A percentile compares a stretch with the other conserved stretches of the same genome.
Conservation (phyloP, 1,140 invertebrate genomes). For the Cherax destructor region DNA sequence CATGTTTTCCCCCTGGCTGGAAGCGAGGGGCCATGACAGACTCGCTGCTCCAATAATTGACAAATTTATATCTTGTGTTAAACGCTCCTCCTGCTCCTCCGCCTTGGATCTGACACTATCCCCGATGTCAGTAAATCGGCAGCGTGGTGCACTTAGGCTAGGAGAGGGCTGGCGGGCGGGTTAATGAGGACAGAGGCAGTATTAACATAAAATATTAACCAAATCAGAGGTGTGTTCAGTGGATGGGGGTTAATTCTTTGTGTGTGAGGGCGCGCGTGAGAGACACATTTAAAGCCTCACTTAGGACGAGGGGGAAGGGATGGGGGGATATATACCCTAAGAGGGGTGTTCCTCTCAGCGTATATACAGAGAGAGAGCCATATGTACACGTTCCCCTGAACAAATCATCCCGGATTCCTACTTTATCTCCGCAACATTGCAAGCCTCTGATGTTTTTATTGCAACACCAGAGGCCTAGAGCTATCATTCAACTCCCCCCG, state of each 20-base stretch:
- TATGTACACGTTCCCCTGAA: too few relatives aligned
- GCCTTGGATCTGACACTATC: not conserved
- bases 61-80: not conserved
- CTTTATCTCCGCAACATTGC: too few relatives aligned
- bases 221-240: not conserved
- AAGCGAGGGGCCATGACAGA: not conserved
- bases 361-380: too few relatives aligned
- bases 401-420: too few relatives aligned
- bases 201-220: not conserved
- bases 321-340: not conserved
- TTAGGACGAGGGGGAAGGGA: not conserved
- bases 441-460: too few relatives aligned
- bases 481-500: too few relatives aligned
- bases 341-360: too few relatives aligned
- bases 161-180: not conserved
- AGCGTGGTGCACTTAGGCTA: not conserved
- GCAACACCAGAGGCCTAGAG: too few relatives aligned
- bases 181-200: not conserved
- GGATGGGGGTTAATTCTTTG: slow-evolving; percentile 27
- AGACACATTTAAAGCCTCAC: slow-evolving; percentile 10
- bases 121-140: not conserved
- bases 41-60: not conserved
- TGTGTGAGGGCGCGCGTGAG: slow-evolving; percentile 32
- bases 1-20: slow-evolving; percentile 42
- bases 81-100: not conserved